phyloP scores from a whole-genome alignment of 2,888 invertebrate genomes.

The Patella caerulea region DNA sequence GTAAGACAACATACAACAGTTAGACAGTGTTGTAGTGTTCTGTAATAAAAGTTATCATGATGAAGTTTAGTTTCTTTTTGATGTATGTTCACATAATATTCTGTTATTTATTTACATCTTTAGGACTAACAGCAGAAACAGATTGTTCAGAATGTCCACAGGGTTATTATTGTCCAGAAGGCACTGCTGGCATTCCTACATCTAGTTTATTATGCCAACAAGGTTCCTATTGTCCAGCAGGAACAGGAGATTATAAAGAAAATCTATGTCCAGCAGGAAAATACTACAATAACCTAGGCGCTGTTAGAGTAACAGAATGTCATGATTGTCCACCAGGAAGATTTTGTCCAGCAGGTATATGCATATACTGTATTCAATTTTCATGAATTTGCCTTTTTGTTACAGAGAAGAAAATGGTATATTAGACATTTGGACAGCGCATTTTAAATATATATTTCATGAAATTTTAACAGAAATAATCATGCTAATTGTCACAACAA shows the following conservation, averaged over 20 bases:
- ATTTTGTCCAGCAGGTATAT: constrained; percentile 53
- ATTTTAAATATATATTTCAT: too few relatives aligned
- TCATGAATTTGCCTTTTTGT: too few relatives aligned
- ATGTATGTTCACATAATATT: too few relatives aligned
- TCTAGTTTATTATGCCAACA: constrained; percentile 49
- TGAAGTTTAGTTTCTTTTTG: too few relatives aligned
- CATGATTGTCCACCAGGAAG: constrained; percentile 60
- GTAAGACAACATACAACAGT: too few relatives aligned
- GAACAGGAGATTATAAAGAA: constrained; percentile 57
- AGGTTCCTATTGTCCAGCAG: constrained; percentile 62
- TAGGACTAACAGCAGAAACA: constrained; percentile 45
- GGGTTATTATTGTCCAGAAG: constrained; percentile 66
- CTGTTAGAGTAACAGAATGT: constrained; percentile 53
- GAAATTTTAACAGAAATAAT: too few relatives aligned
- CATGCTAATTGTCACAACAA: too few relatives aligned
- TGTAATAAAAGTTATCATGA: too few relatives aligned
- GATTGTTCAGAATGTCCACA: constrained; percentile 63
- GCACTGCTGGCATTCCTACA: constrained; percentile 54
- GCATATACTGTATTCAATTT: too few relatives aligned
- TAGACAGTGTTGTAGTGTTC: too few relatives aligned
- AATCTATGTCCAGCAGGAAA: constrained; percentile 60
- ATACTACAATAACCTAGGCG: constrained; percentile 51
- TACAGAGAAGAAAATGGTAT: too few relatives aligned
- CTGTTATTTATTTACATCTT: not conserved
- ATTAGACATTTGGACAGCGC: too few relatives aligned